phyloP scores from a whole-genome alignment of 2,797 vertebrate genomes.

The Scyliorhinus canicula region DNA sequence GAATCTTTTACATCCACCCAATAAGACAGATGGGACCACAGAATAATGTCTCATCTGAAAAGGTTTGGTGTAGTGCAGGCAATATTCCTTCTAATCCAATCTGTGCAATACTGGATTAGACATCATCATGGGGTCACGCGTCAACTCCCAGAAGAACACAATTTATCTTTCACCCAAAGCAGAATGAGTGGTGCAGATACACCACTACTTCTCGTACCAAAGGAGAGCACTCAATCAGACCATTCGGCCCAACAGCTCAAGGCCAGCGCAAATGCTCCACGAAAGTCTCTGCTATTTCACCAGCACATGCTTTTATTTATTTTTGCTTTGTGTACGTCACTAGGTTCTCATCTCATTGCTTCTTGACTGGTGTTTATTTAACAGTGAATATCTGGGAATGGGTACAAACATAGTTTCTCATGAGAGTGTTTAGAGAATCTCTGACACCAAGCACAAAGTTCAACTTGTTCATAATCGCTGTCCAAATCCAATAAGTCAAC shows the following conservation, averaged over 20 bases:
- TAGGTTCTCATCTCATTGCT: neutral
- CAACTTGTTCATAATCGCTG: neutral
- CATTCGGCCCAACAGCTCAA: no score
- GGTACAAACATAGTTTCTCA: conserved; percentile 23
- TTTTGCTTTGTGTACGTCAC: neutral
- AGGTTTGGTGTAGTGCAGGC: neutral
- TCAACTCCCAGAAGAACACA: neutral
- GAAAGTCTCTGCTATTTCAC: neutral
- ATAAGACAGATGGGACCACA: neutral
- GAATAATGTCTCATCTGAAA: neutral
- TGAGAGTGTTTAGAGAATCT: neutral
- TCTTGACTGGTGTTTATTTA: conserved; percentile 27
- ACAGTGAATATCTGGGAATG: neutral
- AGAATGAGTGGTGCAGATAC: neutral
- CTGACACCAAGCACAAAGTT: conserved; percentile 31
- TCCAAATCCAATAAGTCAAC: neutral
- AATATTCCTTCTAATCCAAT: neutral
- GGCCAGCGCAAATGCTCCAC: neutral
- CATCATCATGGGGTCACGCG: neutral
- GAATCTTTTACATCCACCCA: no score
- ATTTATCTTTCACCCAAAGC: neutral
- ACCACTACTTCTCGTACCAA: neutral
- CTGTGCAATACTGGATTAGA: neutral
- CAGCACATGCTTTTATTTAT: neutral
- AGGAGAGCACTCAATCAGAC: neutral